A percentile compares a stretch with the other conserved stretches of the same genome.
phyloP scores from a whole-genome alignment of 2,797 vertebrate genomes.

The Sciurus vulgaris region DNA sequence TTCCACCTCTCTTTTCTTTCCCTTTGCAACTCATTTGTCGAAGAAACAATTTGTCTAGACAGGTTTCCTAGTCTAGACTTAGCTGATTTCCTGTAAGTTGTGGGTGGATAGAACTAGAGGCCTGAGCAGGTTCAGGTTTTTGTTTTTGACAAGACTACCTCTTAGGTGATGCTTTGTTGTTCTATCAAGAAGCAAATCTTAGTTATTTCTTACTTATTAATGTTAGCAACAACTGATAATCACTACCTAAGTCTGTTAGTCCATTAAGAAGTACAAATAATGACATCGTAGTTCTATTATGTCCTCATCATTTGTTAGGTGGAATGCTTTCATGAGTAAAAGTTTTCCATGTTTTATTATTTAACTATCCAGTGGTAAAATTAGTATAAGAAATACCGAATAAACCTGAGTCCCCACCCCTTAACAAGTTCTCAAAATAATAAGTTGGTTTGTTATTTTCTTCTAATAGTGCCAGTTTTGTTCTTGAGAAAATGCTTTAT shows the following conservation, averaged over 20 bases:
- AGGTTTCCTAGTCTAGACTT: background rate
- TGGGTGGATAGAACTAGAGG: background rate
- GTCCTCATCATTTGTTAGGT: background rate
- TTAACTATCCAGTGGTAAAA: background rate
- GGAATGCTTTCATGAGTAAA: background rate
- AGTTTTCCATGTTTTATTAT: conserved; percentile 13
- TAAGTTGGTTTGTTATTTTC: conserved; percentile 2
- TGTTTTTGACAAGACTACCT: background rate
- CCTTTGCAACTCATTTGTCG: background rate
- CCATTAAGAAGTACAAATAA: background rate
- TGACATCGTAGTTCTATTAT: background rate
- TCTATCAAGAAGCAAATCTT: background rate
- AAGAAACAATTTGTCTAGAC: background rate
- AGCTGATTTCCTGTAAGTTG: background rate
- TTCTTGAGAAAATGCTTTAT: background rate
- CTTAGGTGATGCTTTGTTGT: background rate
- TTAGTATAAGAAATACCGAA: background rate
- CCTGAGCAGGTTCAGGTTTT: background rate
- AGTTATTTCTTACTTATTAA: conserved; percentile 19
- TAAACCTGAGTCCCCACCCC: background rate
- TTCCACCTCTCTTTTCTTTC: background rate
- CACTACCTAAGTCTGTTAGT: background rate
- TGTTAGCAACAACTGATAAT: background rate
- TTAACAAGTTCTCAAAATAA: conserved; percentile 6
- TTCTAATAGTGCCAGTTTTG: background rate